Evolutionary conservation across 2,113 vertebrate genomes (phyloP).

Genomic region (Hepsetus odoe): DNA sequence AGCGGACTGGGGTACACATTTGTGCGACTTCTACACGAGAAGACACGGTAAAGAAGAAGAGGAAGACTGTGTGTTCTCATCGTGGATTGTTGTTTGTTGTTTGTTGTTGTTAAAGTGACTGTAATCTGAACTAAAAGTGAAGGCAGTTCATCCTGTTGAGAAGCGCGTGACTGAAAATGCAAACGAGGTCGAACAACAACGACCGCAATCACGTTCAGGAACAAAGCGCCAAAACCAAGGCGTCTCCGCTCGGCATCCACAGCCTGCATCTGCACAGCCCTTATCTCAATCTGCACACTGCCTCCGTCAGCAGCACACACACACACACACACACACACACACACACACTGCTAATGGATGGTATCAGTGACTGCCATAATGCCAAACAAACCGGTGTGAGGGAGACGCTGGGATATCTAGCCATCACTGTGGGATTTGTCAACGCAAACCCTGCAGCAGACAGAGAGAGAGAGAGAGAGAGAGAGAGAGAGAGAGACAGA

Average conservation of each 20-base stretch:
- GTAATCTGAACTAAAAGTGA: background rate
- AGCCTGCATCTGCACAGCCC: conserved; percentile 11
- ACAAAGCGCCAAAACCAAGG: background rate
- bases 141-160: background rate
- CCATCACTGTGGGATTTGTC: conserved; percentile 35
- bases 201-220: background rate
- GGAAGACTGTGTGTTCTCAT: no score
- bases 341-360: conserved; percentile 4
- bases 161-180: background rate
- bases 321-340: background rate
- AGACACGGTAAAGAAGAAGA: no score
- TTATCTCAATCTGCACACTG: conserved; percentile 23
- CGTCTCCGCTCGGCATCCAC: conserved; percentile 2
- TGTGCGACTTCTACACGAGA: no score
- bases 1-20: no score
- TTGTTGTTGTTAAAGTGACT: no score
- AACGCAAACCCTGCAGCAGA: conserved; percentile 25
- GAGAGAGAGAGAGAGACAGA: background rate
- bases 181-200: background rate
- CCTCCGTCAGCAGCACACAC: conserved; percentile 15
- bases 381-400: conserved; percentile 40
- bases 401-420: conserved; percentile 35
- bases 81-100: no score
- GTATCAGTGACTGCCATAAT: conserved; percentile 38
- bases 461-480: background rate